These are phyloP conservation scores for Macropodus opercularis DNA, from an alignment of 2,797 vertebrate species.

Conservation along the genomic window DNA sequence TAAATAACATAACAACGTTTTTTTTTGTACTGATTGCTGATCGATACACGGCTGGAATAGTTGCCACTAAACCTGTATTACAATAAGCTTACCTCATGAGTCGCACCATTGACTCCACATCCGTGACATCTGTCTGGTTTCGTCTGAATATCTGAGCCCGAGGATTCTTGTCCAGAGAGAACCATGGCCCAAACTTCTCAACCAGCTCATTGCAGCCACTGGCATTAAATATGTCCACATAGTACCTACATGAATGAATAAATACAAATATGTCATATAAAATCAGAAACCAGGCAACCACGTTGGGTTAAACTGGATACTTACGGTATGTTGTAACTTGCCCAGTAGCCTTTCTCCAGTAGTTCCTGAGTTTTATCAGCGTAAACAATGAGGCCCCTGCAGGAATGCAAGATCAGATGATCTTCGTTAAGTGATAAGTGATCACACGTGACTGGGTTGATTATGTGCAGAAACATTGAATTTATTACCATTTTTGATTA, in stretches of 20 bases:
- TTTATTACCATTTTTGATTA: neutral
- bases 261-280: neutral
- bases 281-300: neutral
- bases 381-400: slow-evolving; percentile 84
- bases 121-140: slow-evolving; percentile 86
- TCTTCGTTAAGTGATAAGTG: neutral
- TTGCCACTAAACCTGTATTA: neutral
- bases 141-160: slow-evolving; percentile 92
- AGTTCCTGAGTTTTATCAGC: slow-evolving; percentile 87
- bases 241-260: slow-evolving; percentile 80
- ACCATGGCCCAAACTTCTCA: slow-evolving; percentile 90
- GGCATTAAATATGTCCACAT: slow-evolving; percentile 87
- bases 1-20: too few relatives aligned
- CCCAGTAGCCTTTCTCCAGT: slow-evolving; percentile 90
- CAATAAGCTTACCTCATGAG: slow-evolving; percentile 88
- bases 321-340: slow-evolving; percentile 96
- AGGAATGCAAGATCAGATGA: slow-evolving; percentile 35
- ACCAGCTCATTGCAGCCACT: slow-evolving; percentile 89
- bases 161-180: slow-evolving; percentile 87
- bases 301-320: slow-evolving; percentile 38
- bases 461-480: neutral
- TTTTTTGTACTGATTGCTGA: neutral
- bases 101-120: slow-evolving; percentile 89
- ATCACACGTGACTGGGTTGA: neutral
- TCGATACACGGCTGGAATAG: neutral